phyloP scores from a whole-genome alignment of 2,888 invertebrate species.

The Patella caerulea region DNA sequence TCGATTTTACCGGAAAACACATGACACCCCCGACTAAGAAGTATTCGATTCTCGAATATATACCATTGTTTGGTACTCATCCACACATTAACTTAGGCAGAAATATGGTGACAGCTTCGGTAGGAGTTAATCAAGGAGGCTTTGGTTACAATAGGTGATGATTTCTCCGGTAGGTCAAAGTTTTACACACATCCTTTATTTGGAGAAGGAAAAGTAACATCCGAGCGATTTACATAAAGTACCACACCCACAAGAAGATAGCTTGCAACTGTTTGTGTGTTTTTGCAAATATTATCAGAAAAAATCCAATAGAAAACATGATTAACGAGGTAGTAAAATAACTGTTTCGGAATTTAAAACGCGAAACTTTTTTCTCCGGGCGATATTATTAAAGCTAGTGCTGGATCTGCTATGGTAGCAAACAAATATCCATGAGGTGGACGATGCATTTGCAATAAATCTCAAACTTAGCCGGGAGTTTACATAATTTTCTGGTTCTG shows the following conservation, averaged over 20 bases:
- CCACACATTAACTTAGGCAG: no score
- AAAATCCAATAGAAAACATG: slow-evolving; percentile 29
- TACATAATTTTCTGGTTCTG: slow-evolving; percentile 30
- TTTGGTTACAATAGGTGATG: no score
- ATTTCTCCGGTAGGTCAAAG: no score
- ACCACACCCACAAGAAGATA: slow-evolving; percentile 43
- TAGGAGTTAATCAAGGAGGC: no score
- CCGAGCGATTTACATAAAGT: neutral
- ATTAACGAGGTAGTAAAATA: slow-evolving; percentile 25
- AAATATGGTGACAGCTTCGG: no score
- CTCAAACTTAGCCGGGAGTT: slow-evolving; percentile 21
- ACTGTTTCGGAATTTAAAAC: slow-evolving; percentile 20
- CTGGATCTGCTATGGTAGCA: slow-evolving; percentile 33
- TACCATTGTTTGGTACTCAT: no score
- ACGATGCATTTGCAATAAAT: slow-evolving; percentile 21
- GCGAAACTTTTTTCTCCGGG: slow-evolving; percentile 16
- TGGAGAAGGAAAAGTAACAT: no score
- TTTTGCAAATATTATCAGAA: slow-evolving; percentile 31
- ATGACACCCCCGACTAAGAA: slow-evolving; percentile 34
- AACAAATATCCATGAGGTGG: slow-evolving; percentile 23
- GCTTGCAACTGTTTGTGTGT: slow-evolving; percentile 34
- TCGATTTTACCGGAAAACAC: neutral
- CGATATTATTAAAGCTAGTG: slow-evolving; percentile 17
- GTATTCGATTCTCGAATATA: slow-evolving; percentile 20
- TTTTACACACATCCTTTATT: no score